Percentiles rank a stretch among this genome's conserved stretches.
These are phyloP conservation scores for Discoglossus pictus DNA, from an alignment of 2,797 vertebrate species.

Conservation along the genomic window DNA sequence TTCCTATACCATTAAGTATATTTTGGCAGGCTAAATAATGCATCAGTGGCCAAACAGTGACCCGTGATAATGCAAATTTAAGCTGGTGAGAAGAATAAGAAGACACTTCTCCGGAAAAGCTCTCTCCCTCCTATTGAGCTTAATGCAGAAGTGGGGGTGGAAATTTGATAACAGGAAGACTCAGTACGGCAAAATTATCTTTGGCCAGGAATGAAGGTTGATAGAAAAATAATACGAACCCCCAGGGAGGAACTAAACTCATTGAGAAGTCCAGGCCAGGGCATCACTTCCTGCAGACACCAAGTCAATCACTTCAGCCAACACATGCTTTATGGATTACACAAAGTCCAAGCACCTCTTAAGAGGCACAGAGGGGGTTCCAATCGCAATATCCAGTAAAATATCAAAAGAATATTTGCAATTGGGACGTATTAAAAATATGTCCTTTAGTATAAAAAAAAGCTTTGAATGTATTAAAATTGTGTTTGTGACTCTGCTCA, in stretches of 20 bases:
- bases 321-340: conserved; percentile 32
- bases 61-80: neutral
- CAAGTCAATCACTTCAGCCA: conserved; percentile 14
- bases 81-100: neutral
- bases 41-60: neutral
- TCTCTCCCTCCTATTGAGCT: conserved; percentile 11
- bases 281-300: conserved; percentile 19
- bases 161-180: conserved; percentile 41
- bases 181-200: conserved; percentile 31
- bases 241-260: conserved; percentile 27
- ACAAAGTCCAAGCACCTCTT: conserved; percentile 27
- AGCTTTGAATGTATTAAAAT: too few species aligned
- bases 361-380: too few species aligned
- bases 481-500: too few species aligned
- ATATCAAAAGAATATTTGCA: too few species aligned
- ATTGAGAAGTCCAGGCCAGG: neutral
- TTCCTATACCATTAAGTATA: too few species aligned
- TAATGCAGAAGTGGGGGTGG: conserved; percentile 33
- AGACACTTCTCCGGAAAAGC: neutral
- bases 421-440: too few species aligned
- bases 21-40: too few species aligned
- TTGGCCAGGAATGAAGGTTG: conserved; percentile 23
- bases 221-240: conserved; percentile 36
- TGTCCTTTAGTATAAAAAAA: too few species aligned
- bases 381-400: too few species aligned